phyloP scores from a whole-genome alignment of 2,113 vertebrate species.

The Prochilodus magdalenae region DNA sequence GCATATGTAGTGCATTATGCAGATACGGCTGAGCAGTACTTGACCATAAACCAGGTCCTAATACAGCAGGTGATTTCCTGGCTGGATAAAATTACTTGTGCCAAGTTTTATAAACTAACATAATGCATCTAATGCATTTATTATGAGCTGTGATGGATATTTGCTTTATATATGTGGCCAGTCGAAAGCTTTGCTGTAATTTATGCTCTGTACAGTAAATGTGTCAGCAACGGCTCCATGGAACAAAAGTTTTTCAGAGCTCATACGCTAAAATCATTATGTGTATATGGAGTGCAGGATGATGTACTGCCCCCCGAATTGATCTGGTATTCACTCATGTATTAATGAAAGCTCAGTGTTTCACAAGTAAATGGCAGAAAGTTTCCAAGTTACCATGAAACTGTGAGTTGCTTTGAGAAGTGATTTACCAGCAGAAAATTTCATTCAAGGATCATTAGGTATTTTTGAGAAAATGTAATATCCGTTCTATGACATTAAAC shows the following conservation, averaged over 20 bases:
- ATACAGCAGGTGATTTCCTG: no score
- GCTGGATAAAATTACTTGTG: no score
- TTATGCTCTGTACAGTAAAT: neutral
- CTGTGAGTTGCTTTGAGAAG: constrained; percentile 20
- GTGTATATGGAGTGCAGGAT: neutral
- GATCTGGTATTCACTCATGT: neutral
- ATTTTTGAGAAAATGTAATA: constrained; percentile 47
- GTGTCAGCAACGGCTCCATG: neutral
- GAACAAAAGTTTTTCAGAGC: neutral
- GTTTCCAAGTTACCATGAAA: constrained; percentile 1
- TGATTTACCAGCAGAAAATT: constrained; percentile 46
- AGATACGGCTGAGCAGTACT: no score
- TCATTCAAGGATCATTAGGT: constrained; percentile 43
- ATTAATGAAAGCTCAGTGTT: constrained; percentile 21
- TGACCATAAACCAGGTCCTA: no score
- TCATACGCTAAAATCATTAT: neutral
- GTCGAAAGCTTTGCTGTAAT: neutral
- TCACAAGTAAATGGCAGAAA: constrained; percentile 29
- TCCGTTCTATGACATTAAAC: constrained; percentile 54
- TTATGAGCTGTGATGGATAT: no score
- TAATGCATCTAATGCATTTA: no score
- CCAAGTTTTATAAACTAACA: no score
- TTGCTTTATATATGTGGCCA: no score
- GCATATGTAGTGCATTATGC: no score
- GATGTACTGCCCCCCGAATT: neutral